Base-by-base conservation (phyloP, 2,113 vertebrate species). In the Larimichthys polyactis region DNA sequence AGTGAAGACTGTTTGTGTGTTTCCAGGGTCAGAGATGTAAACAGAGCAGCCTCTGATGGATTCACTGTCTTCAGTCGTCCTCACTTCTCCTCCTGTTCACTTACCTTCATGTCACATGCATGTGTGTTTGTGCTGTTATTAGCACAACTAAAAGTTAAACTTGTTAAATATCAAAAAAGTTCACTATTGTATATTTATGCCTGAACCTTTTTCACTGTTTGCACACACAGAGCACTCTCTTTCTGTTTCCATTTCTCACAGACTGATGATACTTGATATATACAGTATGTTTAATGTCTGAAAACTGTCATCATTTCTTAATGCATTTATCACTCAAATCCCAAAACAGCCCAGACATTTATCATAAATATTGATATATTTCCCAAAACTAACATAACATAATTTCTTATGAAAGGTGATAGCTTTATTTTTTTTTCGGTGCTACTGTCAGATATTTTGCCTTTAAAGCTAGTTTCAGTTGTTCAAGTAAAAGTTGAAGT, bases 1-100 rank as follows among this genome's bases (percentile, higher is more conserved):
- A 52, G 36, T 3, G 0, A n/a, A 5, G 12, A 5, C 7, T 65
- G 14, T 58, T 15, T 90, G 22, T 87, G 24, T 89, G 54, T 87
- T 86, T 87, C 6, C 78, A 93, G 92, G 75, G 40, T 71, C 54
- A 14, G 9, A 54, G 66, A 51, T 58, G 51, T 66, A 43, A 86
- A 69, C 57, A 65, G 60, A 85, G 17, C 49, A 32, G 46, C 57
- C 5, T 2, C 16, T 86, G 68, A 89, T 22, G 58, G 59, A 54
- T 40, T 22, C 65, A 46, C 4, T 11, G 6, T 43, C 46, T 52
- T 46, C 46, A n/a, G 20, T 51, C 43, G 6, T 36, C 32, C 29
- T 32, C 27, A 40, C 44, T 57, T 58, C 11, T 64, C 7, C 7
- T 54, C 43, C 22, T 40, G 19, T 14, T 22, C 3, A 64, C 17